Evolutionary conservation across 2,113 vertebrate genomes (phyloP).

Genomic region (Rattus rattus): DNA sequence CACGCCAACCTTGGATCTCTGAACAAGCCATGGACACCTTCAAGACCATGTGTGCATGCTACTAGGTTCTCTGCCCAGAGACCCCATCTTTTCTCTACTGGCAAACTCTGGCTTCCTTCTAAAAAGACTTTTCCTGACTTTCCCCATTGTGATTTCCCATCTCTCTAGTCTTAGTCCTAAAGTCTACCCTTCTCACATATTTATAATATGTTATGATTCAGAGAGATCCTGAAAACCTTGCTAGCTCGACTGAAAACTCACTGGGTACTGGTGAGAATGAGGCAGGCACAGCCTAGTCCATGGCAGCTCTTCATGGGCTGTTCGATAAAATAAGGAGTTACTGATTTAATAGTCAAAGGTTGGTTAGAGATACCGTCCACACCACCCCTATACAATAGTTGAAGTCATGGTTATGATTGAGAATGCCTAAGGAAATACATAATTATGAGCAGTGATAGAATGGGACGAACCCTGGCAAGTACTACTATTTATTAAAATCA

Average conservation of each 20-base stretch:
- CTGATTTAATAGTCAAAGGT: background rate
- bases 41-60: background rate
- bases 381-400: background rate
- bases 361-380: background rate
- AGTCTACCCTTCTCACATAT: background rate
- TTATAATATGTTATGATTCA: background rate
- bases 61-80: background rate
- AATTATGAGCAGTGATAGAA: slow-evolving; percentile 27
- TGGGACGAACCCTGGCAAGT: background rate
- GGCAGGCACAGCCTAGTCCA: background rate
- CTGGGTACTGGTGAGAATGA: background rate
- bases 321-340: slow-evolving; percentile 24
- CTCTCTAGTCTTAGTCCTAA: background rate
- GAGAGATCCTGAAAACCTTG: background rate
- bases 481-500: background rate
- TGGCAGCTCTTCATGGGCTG: background rate
- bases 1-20: background rate
- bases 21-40: background rate
- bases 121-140: background rate
- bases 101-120: background rate
- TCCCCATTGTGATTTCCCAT: background rate
- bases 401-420: background rate
- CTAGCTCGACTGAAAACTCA: background rate
- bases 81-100: background rate
- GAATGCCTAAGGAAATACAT: background rate